Conservation (phyloP, 2,888 invertebrate species). For the Eupithecia centaureata region DNA sequence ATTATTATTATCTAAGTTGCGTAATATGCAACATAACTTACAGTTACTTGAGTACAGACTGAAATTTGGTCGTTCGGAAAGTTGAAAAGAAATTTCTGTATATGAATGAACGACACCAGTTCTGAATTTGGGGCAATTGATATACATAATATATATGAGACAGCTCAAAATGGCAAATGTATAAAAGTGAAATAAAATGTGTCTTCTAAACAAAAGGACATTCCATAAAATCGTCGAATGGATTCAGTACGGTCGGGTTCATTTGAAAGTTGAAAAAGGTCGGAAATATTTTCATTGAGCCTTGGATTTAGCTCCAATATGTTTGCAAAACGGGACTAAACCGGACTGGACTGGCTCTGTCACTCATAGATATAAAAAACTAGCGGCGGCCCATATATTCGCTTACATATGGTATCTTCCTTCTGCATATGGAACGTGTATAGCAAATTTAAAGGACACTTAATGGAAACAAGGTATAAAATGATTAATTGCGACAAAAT, state of each 20-base stretch:
- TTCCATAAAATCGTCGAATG: slow-evolving; percentile 10
- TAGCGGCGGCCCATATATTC: neutral
- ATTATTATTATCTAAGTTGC: no score
- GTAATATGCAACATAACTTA: no score
- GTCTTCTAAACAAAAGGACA: slow-evolving; percentile 5
- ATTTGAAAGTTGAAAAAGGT: slow-evolving; percentile 69
- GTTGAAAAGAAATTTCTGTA: no score
- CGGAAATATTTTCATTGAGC: slow-evolving; percentile 63
- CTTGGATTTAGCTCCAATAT: slow-evolving; percentile 51
- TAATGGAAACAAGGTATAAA: no score
- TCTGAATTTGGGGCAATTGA: no score
- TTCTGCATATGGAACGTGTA: neutral
- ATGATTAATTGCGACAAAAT: no score
- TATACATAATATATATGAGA: no score
- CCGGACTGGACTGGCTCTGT: slow-evolving; percentile 13
- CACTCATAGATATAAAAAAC: slow-evolving; percentile 5
- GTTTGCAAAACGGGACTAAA: slow-evolving; percentile 55
- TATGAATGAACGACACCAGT: no score
- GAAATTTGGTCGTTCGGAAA: no score
- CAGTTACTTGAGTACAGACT: no score
- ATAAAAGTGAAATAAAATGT: neutral
- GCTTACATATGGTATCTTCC: neutral
- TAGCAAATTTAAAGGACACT: no score
- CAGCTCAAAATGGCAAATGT: neutral
- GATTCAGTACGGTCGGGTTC: slow-evolving; percentile 39